phyloP scores from a whole-genome alignment of 2,888 invertebrate genomes.

The Mesopsocus fuscifrons region DNA sequence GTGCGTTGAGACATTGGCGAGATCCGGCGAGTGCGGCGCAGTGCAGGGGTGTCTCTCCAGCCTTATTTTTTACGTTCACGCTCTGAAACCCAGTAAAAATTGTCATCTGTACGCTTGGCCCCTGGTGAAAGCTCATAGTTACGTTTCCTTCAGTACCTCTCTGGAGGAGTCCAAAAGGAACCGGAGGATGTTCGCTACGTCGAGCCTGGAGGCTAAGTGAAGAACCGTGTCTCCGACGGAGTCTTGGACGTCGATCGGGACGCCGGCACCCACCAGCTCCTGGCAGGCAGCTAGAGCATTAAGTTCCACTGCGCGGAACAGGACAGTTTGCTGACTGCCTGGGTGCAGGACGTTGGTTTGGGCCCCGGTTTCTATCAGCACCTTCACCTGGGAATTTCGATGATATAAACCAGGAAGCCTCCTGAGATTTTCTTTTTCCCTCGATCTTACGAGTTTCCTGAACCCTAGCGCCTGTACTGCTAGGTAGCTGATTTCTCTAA shows the following conservation, averaged over 20 bases:
- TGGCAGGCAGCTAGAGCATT: conserved; percentile 21
- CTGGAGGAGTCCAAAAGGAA: conserved; percentile 15
- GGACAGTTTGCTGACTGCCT: conserved; percentile 21
- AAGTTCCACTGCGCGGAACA: conserved; percentile 25
- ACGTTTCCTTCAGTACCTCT: too few relatives aligned
- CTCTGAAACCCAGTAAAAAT: conserved; percentile 13
- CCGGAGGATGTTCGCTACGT: conserved; percentile 18
- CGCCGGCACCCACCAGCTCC: conserved; percentile 23
- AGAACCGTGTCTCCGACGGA: conserved; percentile 23
- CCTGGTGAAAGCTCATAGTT: too few relatives aligned
- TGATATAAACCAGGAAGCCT: too few relatives aligned
- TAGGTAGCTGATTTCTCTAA: too few relatives aligned
- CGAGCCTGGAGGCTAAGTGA: conserved; percentile 24
- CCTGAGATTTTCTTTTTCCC: too few relatives aligned
- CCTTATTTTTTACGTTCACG: conserved; percentile 18
- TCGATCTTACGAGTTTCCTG: too few relatives aligned
- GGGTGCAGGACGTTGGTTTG: conserved; percentile 16
- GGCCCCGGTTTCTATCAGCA: conserved; percentile 21
- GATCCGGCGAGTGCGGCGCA: conserved; percentile 31
- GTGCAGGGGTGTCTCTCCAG: conserved; percentile 31
- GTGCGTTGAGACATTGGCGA: conserved; percentile 27
- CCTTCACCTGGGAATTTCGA: conserved; percentile 19
- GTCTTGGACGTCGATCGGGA: conserved; percentile 20
- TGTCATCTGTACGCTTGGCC: too few relatives aligned
- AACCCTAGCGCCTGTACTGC: too few relatives aligned